Evolutionary conservation across 2,113 vertebrate genomes (phyloP).

Genomic region (Seriola quinqueradiata): DNA sequence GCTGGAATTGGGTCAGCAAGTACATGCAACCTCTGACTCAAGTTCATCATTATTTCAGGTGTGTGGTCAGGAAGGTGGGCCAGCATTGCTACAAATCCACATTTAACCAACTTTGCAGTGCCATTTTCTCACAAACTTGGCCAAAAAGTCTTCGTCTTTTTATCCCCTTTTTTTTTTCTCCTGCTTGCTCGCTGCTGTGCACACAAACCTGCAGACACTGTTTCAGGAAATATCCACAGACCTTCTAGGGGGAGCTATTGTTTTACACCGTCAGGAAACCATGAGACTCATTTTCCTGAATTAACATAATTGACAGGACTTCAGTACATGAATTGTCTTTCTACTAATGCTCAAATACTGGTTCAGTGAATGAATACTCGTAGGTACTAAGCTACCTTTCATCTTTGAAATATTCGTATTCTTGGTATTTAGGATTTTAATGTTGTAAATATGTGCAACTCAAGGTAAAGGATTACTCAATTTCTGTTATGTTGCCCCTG

Average conservation of each 20-base stretch:
- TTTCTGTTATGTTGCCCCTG: slow-evolving; percentile 42
- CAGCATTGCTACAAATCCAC: neutral
- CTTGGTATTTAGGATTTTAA: neutral
- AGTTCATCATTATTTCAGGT: slow-evolving; percentile 82
- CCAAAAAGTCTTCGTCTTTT: neutral
- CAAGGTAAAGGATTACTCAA: neutral
- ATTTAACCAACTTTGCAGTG: slow-evolving; percentile 34
- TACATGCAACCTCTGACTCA: slow-evolving; percentile 67
- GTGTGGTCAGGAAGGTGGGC: slow-evolving; percentile 33
- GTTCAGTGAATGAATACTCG: neutral
- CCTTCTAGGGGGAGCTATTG: slow-evolving; percentile 11
- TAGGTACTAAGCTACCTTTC: neutral
- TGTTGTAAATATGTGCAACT: slow-evolving; percentile 6
- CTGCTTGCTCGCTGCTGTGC: neutral
- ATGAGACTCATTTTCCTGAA: neutral
- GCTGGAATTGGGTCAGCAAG: slow-evolving; percentile 63
- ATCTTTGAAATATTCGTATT: neutral
- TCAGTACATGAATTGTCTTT: neutral
- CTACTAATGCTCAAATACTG: neutral
- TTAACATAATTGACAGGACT: neutral
- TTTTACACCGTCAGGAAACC: slow-evolving; percentile 16
- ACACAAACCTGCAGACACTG: neutral
- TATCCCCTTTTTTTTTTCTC: too few relatives aligned
- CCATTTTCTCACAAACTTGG: slow-evolving; percentile 3
- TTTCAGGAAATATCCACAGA: slow-evolving; percentile 3